A percentile compares a stretch with the other conserved stretches of the same genome.
Evolutionary conservation across 2,797 vertebrate genomes (phyloP).

Genomic region (Craterocephalus amniculus): DNA sequence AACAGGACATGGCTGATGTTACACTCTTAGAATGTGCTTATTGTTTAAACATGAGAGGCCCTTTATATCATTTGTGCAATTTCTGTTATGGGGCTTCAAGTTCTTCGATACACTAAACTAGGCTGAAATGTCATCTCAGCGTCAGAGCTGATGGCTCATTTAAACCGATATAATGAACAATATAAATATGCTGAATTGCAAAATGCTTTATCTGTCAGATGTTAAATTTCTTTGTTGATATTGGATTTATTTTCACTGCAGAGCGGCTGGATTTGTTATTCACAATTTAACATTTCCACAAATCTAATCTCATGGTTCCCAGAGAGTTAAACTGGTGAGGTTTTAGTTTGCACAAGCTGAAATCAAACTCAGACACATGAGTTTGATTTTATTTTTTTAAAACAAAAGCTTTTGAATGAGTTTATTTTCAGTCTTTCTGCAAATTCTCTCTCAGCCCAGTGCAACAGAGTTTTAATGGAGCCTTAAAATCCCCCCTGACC

Average conservation of each 20-base stretch:
- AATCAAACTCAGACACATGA: slow-evolving; percentile 23
- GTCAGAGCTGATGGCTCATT: slow-evolving; percentile 25
- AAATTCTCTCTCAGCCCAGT: slow-evolving; percentile 43
- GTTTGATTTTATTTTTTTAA: not conserved
- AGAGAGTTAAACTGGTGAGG: not conserved
- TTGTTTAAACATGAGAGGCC: slow-evolving; percentile 49
- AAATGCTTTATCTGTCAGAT: slow-evolving; percentile 12
- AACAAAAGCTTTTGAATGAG: slow-evolving; percentile 16
- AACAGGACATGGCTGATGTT: slow-evolving; percentile 33
- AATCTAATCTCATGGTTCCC: slow-evolving; percentile 8
- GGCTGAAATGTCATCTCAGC: slow-evolving; percentile 18
- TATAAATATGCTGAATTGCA: slow-evolving; percentile 23
- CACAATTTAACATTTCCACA: slow-evolving; percentile 8
- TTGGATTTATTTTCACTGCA: slow-evolving; percentile 15
- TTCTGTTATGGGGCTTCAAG: slow-evolving; percentile 38
- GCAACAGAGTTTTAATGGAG: slow-evolving; percentile 55
- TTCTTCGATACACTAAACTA: not conserved
- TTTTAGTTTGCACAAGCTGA: slow-evolving; percentile 7
- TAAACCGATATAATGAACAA: slow-evolving; percentile 12
- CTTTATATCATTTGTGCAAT: slow-evolving; percentile 43
- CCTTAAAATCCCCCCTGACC: slow-evolving; percentile 63
- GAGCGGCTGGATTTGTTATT: slow-evolving; percentile 24
- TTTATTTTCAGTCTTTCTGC: slow-evolving; percentile 47
- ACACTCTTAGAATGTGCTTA: slow-evolving; percentile 45
- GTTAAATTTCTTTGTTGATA: not conserved